Percentiles rank a stretch among this genome's conserved stretches.
These are phyloP conservation scores for Gobionotothen gibberifrons DNA, from an alignment of 2,797 vertebrate genomes.

Conservation along the genomic window DNA sequence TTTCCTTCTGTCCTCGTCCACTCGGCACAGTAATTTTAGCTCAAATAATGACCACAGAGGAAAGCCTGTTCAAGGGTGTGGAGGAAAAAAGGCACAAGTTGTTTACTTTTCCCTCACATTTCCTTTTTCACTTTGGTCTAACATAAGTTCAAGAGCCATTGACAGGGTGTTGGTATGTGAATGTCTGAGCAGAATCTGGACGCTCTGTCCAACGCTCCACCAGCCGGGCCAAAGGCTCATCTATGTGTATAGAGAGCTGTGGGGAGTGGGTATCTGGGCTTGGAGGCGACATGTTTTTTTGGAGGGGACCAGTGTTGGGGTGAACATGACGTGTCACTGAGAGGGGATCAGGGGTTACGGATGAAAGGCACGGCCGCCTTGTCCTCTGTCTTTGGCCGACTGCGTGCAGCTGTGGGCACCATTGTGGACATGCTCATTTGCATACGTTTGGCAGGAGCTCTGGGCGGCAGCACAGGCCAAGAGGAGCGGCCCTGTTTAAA, in stretches of 20 bases:
- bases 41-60: constrained; percentile 73
- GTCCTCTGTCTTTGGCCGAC: constrained; percentile 80
- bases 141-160: constrained; percentile 68
- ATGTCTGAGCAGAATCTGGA: constrained; percentile 58
- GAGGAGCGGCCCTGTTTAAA: constrained; percentile 77
- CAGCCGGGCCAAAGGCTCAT: constrained; percentile 70
- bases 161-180: constrained; percentile 54
- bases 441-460: constrained; percentile 83
- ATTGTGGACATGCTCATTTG: constrained; percentile 82
- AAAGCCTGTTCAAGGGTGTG: constrained; percentile 57
- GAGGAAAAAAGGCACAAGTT: constrained; percentile 61
- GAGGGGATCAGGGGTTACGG: constrained; percentile 84
- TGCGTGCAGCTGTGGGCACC: constrained; percentile 82
- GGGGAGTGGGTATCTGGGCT: constrained; percentile 53
- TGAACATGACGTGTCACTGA: constrained; percentile 82
- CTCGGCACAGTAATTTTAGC: constrained; percentile 73
- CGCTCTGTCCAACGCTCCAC: constrained; percentile 62
- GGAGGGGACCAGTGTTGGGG: constrained; percentile 71
- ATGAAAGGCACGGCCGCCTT: constrained; percentile 81
- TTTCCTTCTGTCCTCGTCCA: constrained; percentile 59
- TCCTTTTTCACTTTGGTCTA: constrained; percentile 70
- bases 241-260: constrained; percentile 65
- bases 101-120: constrained; percentile 72
- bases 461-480: constrained; percentile 74
- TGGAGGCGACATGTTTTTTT: constrained; percentile 72